phyloP scores from a whole-genome alignment of 2,797 vertebrate genomes.

The Lagodon rhomboides region DNA sequence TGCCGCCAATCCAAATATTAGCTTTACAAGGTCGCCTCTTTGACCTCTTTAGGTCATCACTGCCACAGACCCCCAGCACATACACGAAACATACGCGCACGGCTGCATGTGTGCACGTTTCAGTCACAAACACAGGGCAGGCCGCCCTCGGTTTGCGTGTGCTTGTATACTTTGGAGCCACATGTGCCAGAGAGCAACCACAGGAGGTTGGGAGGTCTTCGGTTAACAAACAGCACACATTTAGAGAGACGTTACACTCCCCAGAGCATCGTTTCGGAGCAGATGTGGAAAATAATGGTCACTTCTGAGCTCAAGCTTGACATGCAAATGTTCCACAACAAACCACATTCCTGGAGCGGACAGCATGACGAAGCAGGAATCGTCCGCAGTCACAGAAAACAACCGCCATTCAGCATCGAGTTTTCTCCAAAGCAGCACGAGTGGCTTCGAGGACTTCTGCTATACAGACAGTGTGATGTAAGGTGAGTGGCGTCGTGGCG shows the following conservation, averaged over 20 bases:
- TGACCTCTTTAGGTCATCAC: conserved; percentile 63
- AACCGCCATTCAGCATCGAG: conserved; percentile 55
- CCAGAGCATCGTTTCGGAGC: conserved; percentile 64
- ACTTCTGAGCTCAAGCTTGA: conserved; percentile 63
- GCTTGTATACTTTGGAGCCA: conserved; percentile 72
- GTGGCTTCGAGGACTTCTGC: conserved; percentile 25
- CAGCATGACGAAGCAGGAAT: conserved; percentile 71
- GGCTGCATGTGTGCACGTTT: conserved; percentile 7
- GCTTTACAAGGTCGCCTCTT: conserved; percentile 63
- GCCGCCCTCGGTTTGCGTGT: conserved; percentile 56
- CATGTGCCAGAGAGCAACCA: conserved; percentile 71
- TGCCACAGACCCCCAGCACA: conserved; percentile 34
- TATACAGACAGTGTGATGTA: conserved; percentile 39
- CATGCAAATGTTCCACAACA: conserved; percentile 76
- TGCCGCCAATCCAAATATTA: conserved; percentile 77
- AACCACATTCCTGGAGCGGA: conserved; percentile 64
- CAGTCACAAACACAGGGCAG: conserved; percentile 36
- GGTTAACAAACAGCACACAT: conserved; percentile 76
- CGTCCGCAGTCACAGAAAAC: conserved; percentile 49
- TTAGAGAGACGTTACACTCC: conserved; percentile 73
- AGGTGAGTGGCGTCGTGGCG: conserved; percentile 2
- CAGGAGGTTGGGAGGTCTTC: conserved; percentile 76
- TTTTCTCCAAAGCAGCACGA: conserved; percentile 56
- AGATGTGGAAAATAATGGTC: conserved; percentile 82
- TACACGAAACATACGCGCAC: conserved; percentile 13